Conservation (phyloP, 2,888 invertebrate genomes). For the Phragmatobia fuliginosa region DNA sequence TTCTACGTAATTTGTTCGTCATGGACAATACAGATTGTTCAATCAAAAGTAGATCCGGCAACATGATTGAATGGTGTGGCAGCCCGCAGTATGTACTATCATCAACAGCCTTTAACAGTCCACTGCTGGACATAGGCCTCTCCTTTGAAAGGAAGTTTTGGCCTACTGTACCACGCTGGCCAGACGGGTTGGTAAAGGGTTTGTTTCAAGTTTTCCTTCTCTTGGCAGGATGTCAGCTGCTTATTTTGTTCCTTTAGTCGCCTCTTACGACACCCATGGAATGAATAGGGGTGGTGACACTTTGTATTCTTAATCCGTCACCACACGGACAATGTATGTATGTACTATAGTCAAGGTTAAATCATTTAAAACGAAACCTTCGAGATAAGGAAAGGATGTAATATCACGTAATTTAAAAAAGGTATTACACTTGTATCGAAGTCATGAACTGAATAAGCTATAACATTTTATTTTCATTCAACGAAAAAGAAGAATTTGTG, state of each 20-base stretch:
- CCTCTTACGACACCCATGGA: no score
- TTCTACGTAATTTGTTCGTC: slow-evolving; percentile 13
- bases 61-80: not conserved
- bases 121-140: no score
- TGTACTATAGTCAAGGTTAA: not conserved
- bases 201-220: no score
- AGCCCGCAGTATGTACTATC: not conserved
- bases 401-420: not conserved
- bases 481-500: not conserved
- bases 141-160: no score
- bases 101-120: no score
- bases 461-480: not conserved
- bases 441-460: not conserved
- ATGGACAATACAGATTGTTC: not conserved
- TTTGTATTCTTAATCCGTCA: no score
- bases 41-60: slow-evolving; percentile 2
- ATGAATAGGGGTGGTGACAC: no score
- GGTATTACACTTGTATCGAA: not conserved
- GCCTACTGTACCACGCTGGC: no score
- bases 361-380: not conserved
- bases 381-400: not conserved
- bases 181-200: no score
- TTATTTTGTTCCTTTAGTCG: no score
- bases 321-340: no score
- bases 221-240: no score